A percentile compares a stretch with the other conserved stretches of the same genome.
Conservation (phyloP, 2,797 vertebrate genomes). For the Neomorphus geoffroyi region DNA sequence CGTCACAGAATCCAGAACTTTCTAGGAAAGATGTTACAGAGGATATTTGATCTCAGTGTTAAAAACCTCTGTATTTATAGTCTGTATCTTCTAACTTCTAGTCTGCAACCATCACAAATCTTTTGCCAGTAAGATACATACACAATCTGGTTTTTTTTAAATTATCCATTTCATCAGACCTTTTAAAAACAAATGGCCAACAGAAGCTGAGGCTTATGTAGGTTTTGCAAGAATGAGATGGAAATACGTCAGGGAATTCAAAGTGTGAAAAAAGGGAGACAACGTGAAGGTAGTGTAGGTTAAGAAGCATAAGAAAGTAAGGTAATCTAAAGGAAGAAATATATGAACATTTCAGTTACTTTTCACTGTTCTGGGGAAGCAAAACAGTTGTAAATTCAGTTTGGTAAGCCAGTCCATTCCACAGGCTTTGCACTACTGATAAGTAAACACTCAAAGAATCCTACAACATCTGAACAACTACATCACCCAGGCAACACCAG, state of each 20-base stretch:
- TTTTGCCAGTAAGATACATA: background rate
- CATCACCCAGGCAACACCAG: background rate
- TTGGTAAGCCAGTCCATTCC: background rate
- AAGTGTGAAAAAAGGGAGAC: background rate
- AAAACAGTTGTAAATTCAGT: background rate
- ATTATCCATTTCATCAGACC: accelerated
- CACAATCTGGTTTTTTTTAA: background rate
- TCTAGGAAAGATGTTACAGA: background rate
- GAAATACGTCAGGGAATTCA: background rate
- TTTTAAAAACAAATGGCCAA: background rate
- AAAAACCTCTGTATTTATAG: too few species aligned
- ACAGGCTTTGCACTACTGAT: background rate
- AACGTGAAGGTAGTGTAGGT: background rate
- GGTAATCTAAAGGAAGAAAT: background rate
- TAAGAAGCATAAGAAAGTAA: background rate
- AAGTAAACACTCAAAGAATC: conserved; percentile 21
- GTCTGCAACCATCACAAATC: background rate
- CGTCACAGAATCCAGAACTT: background rate
- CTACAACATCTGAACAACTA: background rate
- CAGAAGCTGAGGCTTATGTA: background rate
- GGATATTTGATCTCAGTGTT: background rate
- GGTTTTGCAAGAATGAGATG: background rate
- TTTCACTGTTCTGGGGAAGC: background rate
- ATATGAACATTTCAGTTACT: background rate
- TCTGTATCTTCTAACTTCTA: background rate